A percentile compares a stretch with the other conserved stretches of the same genome.
Conservation (phyloP, 53 echinoderm and acorn worm species). For the Patiria pectinifera region DNA sequence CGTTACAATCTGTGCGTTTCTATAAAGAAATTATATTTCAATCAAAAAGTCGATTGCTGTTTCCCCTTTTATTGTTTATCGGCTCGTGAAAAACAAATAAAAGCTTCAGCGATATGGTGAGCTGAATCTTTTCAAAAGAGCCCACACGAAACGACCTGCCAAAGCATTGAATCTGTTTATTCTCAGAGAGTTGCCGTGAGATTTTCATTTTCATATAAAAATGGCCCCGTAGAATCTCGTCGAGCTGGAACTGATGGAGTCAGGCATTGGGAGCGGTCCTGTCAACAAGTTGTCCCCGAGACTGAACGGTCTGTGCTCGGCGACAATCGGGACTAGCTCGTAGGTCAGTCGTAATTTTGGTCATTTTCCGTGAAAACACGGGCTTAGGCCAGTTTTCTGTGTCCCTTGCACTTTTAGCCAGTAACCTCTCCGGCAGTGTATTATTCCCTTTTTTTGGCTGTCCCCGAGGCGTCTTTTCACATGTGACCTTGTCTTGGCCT, state of each 20-base stretch:
- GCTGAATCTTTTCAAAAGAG: neutral
- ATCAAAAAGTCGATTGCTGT: neutral
- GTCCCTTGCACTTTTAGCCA: conserved; percentile 17
- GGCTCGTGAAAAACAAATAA: neutral
- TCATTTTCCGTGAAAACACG: conserved; percentile 8
- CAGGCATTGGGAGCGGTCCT: neutral
- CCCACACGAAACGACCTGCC: neutral
- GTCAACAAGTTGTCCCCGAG: neutral
- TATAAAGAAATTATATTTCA: neutral
- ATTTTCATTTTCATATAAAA: neutral
- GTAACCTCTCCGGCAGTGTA: neutral
- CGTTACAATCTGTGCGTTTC: no score
- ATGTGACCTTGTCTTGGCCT: conserved; percentile 46
- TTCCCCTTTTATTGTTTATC: neutral
- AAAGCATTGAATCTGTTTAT: neutral
- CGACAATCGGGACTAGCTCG: neutral
- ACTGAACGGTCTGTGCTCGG: neutral
- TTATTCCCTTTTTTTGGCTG: neutral
- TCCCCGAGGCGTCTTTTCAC: conserved; percentile 4
- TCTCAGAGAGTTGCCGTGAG: neutral
- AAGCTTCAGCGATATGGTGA: neutral
- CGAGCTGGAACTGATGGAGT: neutral
- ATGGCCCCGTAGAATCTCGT: neutral
- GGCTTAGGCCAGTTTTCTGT: neutral
- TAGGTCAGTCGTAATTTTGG: conserved; percentile 16